phyloP scores from a whole-genome alignment of 2,888 invertebrate genomes.

The Philopedon plagiatum region DNA sequence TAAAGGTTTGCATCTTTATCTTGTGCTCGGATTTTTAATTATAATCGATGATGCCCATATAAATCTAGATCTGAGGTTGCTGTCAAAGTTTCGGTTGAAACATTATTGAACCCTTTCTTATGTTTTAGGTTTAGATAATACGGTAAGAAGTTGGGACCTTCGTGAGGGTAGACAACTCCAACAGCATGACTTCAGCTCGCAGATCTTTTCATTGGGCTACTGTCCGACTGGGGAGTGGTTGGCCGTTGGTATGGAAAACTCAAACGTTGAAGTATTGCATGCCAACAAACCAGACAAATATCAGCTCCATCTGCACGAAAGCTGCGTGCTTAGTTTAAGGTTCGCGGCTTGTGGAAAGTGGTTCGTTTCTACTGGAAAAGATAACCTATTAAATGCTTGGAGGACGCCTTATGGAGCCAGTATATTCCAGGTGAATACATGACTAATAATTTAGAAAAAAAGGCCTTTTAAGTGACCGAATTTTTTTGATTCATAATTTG shows the following conservation, averaged over 20 bases:
- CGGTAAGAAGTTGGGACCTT: conserved; percentile 96
- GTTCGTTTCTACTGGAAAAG: conserved; percentile 99
- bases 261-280: conserved; percentile 94
- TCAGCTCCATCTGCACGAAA: conserved; percentile 95
- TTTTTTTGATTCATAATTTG: conserved; percentile 22
- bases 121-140: conserved; percentile 87
- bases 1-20: too few relatives aligned
- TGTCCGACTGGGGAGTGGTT: conserved; percentile 98
- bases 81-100: too few relatives aligned
- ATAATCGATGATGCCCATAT: too few relatives aligned
- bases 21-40: too few relatives aligned
- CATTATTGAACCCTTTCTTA: too few relatives aligned
- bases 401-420: conserved; percentile 98
- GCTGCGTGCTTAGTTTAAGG: conserved; percentile 94
- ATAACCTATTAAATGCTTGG: conserved; percentile 98
- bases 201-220: conserved; percentile 87
- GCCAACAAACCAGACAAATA: conserved; percentile 95
- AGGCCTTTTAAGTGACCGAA: too few relatives aligned
- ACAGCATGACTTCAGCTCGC: conserved; percentile 95
- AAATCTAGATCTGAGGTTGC: too few relatives aligned
- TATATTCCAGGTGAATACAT: conserved; percentile 93
- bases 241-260: conserved; percentile 99
- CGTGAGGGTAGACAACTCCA: conserved; percentile 93
- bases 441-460: too few relatives aligned
- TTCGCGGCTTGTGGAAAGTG: conserved; percentile 98